phyloP scores from a whole-genome alignment of 2,797 vertebrate genomes.

The Xyrichtys novacula region DNA sequence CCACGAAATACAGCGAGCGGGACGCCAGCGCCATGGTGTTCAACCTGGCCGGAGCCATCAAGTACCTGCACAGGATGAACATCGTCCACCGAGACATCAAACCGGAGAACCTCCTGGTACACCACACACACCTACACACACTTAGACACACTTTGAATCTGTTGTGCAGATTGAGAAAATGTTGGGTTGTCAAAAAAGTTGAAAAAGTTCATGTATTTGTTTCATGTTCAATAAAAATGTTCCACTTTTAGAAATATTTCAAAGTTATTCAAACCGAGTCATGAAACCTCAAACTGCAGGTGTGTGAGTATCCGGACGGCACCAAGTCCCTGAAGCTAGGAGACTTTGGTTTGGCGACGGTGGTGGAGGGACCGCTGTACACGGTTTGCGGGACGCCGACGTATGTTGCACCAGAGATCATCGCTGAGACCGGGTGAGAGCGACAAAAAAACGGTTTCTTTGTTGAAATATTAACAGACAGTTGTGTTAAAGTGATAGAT shows the following conservation, averaged over 20 bases:
- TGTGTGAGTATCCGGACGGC: slow-evolving; percentile 91
- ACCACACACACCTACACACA: neutral
- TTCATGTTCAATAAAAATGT: too few relatives aligned
- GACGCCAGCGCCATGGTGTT: slow-evolving; percentile 98
- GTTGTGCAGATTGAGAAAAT: too few relatives aligned
- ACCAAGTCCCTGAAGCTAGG: slow-evolving; percentile 97
- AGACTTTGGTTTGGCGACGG: slow-evolving; percentile 95
- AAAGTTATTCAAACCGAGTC: too few relatives aligned
- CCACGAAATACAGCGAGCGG: slow-evolving; percentile 96
- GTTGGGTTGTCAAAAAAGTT: too few relatives aligned
- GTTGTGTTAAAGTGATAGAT: neutral
- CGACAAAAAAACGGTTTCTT: neutral
- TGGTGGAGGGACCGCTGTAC: slow-evolving; percentile 94
- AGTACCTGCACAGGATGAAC: slow-evolving; percentile 94
- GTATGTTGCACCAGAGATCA: slow-evolving; percentile 97
- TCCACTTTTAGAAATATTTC: too few relatives aligned
- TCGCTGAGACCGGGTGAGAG: slow-evolving; percentile 94
- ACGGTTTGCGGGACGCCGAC: slow-evolving; percentile 98
- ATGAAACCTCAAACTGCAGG: too few relatives aligned
- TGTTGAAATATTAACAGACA: neutral
- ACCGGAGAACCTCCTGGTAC: slow-evolving; percentile 97
- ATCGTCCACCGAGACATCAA: slow-evolving; percentile 99
- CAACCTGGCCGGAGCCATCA: slow-evolving; percentile 93
- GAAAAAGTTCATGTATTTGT: too few relatives aligned
- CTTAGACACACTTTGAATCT: neutral